These are phyloP conservation scores for Isaurus tuberculatus DNA, from an alignment of 92 coral and sea anemone genomes.

Conservation along the genomic window DNA sequence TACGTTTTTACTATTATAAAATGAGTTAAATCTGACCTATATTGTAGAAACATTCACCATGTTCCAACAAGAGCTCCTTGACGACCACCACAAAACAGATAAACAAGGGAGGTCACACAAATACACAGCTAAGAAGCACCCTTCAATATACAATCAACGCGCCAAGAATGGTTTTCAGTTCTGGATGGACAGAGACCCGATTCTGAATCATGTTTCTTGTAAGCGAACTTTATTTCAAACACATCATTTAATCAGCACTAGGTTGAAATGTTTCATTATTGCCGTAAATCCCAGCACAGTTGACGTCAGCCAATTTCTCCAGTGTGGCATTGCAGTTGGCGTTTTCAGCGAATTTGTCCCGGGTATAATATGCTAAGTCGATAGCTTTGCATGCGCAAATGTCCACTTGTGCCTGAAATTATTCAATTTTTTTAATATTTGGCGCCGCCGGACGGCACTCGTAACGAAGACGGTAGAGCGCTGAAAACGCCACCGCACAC, in stretches of 20 bases:
- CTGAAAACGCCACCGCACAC: no score
- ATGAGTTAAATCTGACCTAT: neutral
- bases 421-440: no score
- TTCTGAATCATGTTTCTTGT: constrained; percentile 70
- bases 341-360: no score
- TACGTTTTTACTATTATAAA: neutral
- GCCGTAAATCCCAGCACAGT: no score
- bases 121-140: constrained; percentile 28
- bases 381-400: no score
- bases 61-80: constrained; percentile 66
- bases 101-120: constrained; percentile 25
- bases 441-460: no score
- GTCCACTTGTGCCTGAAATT: no score
- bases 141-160: constrained; percentile 81
- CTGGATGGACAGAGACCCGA: constrained; percentile 85
- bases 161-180: constrained; percentile 88
- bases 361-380: no score
- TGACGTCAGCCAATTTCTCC: no score
- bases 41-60: constrained; percentile 67
- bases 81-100: neutral
- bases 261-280: no score
- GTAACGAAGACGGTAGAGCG: no score
- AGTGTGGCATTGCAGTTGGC: no score
- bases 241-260: neutral
- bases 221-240: constrained; percentile 36